Evolutionary conservation across 2,888 invertebrate genomes (phyloP).

Genomic region (Drosophila nr. medialis): DNA sequence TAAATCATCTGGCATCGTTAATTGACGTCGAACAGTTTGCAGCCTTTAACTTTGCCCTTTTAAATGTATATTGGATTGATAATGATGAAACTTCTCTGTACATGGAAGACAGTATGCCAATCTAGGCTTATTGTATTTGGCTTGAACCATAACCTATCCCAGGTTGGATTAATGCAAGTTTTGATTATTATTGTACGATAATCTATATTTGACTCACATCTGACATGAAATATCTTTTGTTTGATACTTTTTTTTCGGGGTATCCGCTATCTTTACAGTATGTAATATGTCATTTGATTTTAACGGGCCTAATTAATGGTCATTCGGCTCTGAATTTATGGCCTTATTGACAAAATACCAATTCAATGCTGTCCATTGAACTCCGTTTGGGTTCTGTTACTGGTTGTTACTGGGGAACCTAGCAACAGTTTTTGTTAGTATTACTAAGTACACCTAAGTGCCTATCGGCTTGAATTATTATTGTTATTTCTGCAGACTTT

Average conservation of each 20-base stretch:
- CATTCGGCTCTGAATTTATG: constrained; percentile 52
- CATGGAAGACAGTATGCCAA: background rate
- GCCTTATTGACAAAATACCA: constrained; percentile 46
- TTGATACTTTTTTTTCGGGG: background rate
- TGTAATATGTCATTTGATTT: constrained; percentile 57
- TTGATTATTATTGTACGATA: background rate
- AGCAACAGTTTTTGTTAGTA: constrained; percentile 32
- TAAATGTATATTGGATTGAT: constrained; percentile 1
- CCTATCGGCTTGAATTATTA: constrained; percentile 6
- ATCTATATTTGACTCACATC: constrained; percentile 15
- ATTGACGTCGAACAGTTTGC: constrained; percentile 37
- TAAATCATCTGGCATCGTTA: constrained; percentile 44
- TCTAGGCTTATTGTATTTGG: constrained; percentile 6
- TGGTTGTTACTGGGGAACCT: constrained; percentile 16
- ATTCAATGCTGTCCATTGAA: constrained; percentile 55
- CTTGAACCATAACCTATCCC: constrained; percentile 69
- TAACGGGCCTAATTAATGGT: constrained; percentile 47
- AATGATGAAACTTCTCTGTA: constrained; percentile 46
- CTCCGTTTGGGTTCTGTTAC: constrained; percentile 14
- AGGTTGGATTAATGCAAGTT: constrained; percentile 2
- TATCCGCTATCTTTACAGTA: constrained; percentile 48
- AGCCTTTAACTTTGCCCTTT: background rate
- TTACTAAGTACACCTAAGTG: background rate
- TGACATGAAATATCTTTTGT: constrained; percentile 7
- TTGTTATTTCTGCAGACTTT: background rate